Base-by-base conservation (phyloP, 2,797 vertebrate species). In the Dendrocincla fuliginosa region DNA sequence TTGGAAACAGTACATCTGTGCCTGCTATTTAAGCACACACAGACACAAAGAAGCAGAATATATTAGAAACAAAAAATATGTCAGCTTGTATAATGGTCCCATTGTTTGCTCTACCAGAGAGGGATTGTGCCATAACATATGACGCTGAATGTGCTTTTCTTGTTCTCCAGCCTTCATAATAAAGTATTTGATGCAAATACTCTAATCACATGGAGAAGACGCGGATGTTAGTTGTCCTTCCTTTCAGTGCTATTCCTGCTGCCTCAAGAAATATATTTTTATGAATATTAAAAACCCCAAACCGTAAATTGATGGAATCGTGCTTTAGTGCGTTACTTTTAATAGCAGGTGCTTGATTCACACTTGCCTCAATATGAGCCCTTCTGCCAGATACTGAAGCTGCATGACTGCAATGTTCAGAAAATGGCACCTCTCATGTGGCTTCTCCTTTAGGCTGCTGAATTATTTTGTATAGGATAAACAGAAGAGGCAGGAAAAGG, bases 31-130 rank as follows among this genome's bases (percentile, higher is more conserved):
- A 97, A 97, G 97, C 95, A 96, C 95, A 96, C 96, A 89, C 96
- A 94, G 96, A 94, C 94, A 97, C 97, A 97, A 97, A 97, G 97
- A 87, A 93, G 71, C 87, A 97, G 97, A 97, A 97, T 97, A 97
- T 97, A 97, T 97, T 97, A 97, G 96, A 97, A 97, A 97, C 97
- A 97, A 97, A 97, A 97, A 97, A 97, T 97, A 97, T 97, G 97
- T 97, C 97, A 97, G 96, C 91, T 93, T 95, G 93, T 96, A 97
- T 97, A 97, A 97, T 96, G 95, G 96, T 84, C 60, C 95, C 94
- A 97, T 97, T 97, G 97, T 97, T 97, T 96, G 93, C 92, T 96
- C 92, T 90, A 96, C 96, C 95, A 97, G 96, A 88, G 97, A 96
- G 95, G 95, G 96, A 97, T 96, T 97, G 97, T 97, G 96, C 97